A percentile compares a stretch with the other conserved stretches of the same genome.
phyloP scores from a whole-genome alignment of 1,140 invertebrate species.

The Watersipora subatra region DNA sequence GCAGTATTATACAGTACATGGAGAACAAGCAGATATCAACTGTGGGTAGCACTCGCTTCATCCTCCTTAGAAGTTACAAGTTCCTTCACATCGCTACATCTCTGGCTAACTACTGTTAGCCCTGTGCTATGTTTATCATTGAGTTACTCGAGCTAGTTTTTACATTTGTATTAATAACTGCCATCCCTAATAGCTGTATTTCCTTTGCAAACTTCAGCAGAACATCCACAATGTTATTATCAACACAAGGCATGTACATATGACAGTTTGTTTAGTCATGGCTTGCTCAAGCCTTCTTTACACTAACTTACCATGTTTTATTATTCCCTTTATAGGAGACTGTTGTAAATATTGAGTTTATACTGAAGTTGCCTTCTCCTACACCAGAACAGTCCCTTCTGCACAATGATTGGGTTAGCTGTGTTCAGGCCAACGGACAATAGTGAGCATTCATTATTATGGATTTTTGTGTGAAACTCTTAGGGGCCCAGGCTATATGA shows the following conservation, averaged over 20 bases:
- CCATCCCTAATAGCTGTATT: neutral
- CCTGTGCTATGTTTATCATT: neutral
- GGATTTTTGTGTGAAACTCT: neutral
- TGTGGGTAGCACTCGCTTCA: constrained; percentile 18
- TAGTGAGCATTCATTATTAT: constrained; percentile 49
- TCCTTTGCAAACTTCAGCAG: neutral
- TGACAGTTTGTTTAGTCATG: too few species aligned
- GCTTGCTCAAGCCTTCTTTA: constrained; percentile 24
- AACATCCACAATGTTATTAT: neutral
- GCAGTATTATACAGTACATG: constrained; percentile 43
- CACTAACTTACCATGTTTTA: too few species aligned
- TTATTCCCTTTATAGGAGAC: constrained; percentile 38
- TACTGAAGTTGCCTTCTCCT: constrained; percentile 72
- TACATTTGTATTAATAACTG: neutral
- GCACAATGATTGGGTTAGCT: constrained; percentile 91
- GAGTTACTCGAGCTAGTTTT: neutral
- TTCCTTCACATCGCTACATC: neutral
- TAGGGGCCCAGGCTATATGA: neutral
- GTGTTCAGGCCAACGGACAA: constrained; percentile 51
- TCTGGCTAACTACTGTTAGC: constrained; percentile 3
- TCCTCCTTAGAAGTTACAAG: neutral
- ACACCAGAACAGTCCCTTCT: constrained; percentile 74
- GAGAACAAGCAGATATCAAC: constrained; percentile 30
- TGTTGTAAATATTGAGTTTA: constrained; percentile 73
- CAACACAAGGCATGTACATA: too few species aligned